A percentile compares a stretch with the other conserved stretches of the same genome.
These are phyloP conservation scores for Pipa parva DNA, from an alignment of 2,113 vertebrate species.

Conservation along the genomic window DNA sequence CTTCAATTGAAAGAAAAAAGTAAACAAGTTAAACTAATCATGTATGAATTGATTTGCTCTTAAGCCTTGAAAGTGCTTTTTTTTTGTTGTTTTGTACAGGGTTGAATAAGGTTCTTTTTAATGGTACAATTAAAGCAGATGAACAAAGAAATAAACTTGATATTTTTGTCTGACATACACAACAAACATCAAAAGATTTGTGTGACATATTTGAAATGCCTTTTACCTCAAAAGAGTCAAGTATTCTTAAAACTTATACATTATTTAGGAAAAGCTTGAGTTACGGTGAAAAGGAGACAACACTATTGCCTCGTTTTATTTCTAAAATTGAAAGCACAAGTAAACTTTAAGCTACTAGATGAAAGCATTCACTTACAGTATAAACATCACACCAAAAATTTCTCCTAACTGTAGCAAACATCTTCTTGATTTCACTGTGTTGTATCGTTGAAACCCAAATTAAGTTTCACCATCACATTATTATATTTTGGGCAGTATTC, in stretches of 20 bases:
- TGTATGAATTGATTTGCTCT: no score
- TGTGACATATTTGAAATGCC: neutral
- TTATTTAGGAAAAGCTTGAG: neutral
- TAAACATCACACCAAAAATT: no score
- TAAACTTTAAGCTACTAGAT: neutral
- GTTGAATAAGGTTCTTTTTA: neutral
- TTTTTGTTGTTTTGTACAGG: no score
- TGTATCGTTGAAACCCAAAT: no score
- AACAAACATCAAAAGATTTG: neutral
- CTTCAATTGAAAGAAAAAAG: slow-evolving; percentile 58
- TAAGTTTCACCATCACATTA: no score
- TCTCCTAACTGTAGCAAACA: no score
- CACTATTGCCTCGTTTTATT: neutral
- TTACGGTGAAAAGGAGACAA: neutral
- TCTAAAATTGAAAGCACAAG: neutral
- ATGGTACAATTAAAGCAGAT: slow-evolving; percentile 29
- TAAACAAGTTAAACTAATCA: slow-evolving; percentile 21
- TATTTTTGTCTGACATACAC: neutral
- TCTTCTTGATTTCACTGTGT: no score
- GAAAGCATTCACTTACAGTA: no score
- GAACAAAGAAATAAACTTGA: slow-evolving; percentile 8
- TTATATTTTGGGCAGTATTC: no score
- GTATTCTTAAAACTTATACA: neutral
- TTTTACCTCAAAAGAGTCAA: neutral
- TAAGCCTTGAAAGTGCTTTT: no score